Evolutionary conservation across 2,797 vertebrate species (phyloP).

Genomic region (Coreius guichenoti): DNA sequence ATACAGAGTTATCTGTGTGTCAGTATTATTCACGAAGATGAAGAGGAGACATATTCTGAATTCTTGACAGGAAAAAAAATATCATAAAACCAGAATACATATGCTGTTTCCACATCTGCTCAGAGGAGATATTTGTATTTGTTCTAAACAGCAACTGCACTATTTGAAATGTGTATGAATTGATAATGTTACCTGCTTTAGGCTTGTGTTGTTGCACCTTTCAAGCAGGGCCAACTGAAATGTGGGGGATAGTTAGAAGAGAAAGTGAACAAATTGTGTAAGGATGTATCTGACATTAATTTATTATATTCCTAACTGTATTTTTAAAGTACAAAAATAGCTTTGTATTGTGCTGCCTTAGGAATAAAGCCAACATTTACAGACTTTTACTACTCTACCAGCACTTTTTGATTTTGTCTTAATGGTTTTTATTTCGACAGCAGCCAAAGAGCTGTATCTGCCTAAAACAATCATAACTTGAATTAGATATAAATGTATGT

Average conservation of each 20-base stretch:
- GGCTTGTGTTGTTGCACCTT: background rate
- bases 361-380: slow-evolving; percentile 41
- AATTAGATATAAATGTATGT: slow-evolving; percentile 5
- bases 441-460: slow-evolving; percentile 10
- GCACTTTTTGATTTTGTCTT: slow-evolving; percentile 46
- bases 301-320: slow-evolving; percentile 9
- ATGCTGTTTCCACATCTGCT: slow-evolving; percentile 6
- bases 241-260: background rate
- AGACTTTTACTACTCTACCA: slow-evolving; percentile 34
- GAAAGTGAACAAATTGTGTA: background rate
- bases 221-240: slow-evolving; percentile 2
- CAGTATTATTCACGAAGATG: slow-evolving; percentile 62
- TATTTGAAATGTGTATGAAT: slow-evolving; percentile 28
- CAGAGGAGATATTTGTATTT: slow-evolving; percentile 13
- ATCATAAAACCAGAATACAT: background rate
- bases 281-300: slow-evolving; percentile 12
- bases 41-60: slow-evolving; percentile 35
- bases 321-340: background rate
- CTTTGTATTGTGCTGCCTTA: slow-evolving; percentile 40
- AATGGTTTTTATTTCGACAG: slow-evolving; percentile 9
- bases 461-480: background rate
- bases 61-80: background rate
- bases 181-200: slow-evolving; percentile 25
- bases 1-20: slow-evolving; percentile 64
- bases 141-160: slow-evolving; percentile 26